Evolutionary conservation across 2,888 invertebrate genomes (phyloP).

Genomic region (Drosophila quinaria): DNA sequence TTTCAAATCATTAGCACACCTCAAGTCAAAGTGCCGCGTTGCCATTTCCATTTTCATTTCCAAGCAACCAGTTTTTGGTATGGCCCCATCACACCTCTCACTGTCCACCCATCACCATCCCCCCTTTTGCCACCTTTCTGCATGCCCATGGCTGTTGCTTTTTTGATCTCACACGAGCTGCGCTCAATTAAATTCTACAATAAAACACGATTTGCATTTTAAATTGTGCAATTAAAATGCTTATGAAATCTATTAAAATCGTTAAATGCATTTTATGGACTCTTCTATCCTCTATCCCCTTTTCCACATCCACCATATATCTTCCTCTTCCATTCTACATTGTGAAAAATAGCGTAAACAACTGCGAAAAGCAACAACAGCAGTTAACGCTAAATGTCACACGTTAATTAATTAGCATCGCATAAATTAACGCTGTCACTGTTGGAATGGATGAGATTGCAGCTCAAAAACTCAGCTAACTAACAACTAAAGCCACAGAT

Average conservation of each 20-base stretch:
- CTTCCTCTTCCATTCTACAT: constrained; percentile 30
- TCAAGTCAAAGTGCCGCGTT: constrained; percentile 53
- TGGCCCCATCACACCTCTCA: constrained; percentile 21
- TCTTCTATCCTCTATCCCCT: constrained; percentile 13
- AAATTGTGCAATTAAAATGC: constrained; percentile 82
- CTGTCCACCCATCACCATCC: background rate
- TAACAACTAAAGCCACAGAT: background rate
- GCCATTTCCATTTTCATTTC: constrained; percentile 51
- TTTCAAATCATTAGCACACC: constrained; percentile 77
- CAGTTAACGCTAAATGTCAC: constrained; percentile 66
- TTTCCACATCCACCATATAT: background rate
- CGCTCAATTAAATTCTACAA: constrained; percentile 78
- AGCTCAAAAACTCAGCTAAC: background rate
- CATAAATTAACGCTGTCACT: constrained; percentile 34
- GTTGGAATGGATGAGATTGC: constrained; percentile 12
- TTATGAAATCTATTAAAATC: constrained; percentile 79
- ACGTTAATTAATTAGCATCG: constrained; percentile 69
- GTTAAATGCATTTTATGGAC: constrained; percentile 75
- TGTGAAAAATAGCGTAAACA: constrained; percentile 24
- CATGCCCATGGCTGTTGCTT: constrained; percentile 12
- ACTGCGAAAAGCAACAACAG: constrained; percentile 2
- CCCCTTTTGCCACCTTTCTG: constrained; percentile 11
- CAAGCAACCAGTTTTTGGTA: constrained; percentile 42
- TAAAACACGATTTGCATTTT: constrained; percentile 80
- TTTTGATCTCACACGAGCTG: constrained; percentile 63